Conservation (phyloP, 2,797 vertebrate genomes). For the Pampus argenteus region DNA sequence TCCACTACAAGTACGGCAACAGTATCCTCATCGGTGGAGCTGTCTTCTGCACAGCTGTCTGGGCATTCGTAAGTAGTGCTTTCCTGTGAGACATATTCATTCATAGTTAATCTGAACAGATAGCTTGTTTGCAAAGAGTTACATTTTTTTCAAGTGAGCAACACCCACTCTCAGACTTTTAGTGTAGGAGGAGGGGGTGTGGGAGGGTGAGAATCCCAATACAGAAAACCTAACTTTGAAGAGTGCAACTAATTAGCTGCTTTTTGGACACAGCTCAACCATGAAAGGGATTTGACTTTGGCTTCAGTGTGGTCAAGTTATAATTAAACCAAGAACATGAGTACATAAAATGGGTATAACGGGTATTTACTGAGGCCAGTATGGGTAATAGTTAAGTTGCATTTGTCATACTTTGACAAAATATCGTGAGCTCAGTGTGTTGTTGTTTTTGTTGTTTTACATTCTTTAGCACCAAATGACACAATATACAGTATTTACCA, state of each 20-base stretch:
- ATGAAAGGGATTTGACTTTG: neutral
- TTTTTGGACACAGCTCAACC: neutral
- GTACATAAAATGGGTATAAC: neutral
- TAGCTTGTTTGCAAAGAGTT: neutral
- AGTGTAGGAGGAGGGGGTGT: neutral
- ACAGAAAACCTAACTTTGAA: neutral
- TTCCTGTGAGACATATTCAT: neutral
- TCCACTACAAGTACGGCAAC: conserved; percentile 82
- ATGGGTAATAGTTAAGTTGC: neutral
- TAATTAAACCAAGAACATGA: neutral
- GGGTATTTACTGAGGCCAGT: too few species aligned
- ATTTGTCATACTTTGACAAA: neutral
- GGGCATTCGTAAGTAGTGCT: conserved; percentile 80
- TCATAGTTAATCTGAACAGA: neutral
- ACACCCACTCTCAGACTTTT: neutral
- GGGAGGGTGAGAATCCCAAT: neutral
- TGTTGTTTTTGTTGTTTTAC: neutral
- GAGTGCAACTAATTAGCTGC: neutral
- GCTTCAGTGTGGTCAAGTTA: neutral
- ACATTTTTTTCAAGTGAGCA: neutral
- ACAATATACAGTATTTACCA: neutral
- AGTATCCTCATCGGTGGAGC: conserved; percentile 67
- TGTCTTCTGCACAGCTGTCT: conserved; percentile 76
- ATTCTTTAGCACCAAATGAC: neutral
- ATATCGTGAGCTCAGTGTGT: neutral